Percentiles rank a stretch among this genome's conserved stretches.
These are phyloP conservation scores for Pavo muticus DNA, from an alignment of 2,113 vertebrate genomes.

Conservation along the genomic window DNA sequence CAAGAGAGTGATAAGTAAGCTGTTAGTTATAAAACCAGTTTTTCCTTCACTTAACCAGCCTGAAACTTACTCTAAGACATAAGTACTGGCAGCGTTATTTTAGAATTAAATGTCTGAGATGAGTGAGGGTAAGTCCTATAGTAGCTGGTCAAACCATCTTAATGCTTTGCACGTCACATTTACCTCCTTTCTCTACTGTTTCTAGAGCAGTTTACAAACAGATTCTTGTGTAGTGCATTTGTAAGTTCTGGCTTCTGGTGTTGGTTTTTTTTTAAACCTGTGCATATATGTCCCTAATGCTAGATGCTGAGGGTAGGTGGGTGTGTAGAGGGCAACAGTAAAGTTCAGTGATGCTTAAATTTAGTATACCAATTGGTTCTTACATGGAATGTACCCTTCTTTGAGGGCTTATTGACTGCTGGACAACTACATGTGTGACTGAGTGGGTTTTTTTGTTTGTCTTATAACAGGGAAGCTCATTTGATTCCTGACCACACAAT, in stretches of 20 bases:
- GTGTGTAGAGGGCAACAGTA: neutral
- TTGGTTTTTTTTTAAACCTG: neutral
- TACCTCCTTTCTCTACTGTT: neutral
- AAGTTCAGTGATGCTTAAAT: neutral
- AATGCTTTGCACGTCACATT: neutral
- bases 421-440: neutral
- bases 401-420: neutral
- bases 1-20: conserved; percentile 96
- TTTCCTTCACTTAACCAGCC: neutral
- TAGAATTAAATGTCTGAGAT: neutral
- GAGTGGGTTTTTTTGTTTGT: neutral
- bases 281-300: neutral
- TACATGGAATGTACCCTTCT: neutral
- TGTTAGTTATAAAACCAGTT: neutral
- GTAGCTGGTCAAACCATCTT: neutral
- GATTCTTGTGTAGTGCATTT: neutral
- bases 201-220: neutral
- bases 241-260: neutral
- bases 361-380: neutral
- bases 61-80: neutral
- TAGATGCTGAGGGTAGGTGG: neutral
- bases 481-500: conserved; percentile 97
- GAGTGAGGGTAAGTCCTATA: neutral
- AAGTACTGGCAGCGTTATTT: neutral
- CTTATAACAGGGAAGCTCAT: conserved; percentile 87